Percentiles rank a stretch among this genome's conserved stretches.
phyloP scores from a whole-genome alignment of 2,888 invertebrate genomes.

The Ornithoptera alexandrae region DNA sequence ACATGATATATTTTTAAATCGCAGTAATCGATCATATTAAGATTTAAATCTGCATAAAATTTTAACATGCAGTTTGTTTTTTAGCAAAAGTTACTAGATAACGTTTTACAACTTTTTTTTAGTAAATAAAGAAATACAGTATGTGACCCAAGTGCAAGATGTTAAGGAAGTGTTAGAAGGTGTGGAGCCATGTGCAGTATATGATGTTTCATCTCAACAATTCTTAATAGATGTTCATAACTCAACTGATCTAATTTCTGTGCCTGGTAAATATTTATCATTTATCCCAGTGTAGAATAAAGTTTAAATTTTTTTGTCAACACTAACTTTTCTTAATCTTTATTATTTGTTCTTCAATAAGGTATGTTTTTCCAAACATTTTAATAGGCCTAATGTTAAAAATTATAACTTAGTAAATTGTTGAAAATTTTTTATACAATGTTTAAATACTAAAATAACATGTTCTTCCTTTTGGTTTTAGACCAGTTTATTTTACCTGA shows the following conservation, averaged over 20 bases:
- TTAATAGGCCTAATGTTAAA: too few species aligned
- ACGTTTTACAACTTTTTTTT: conserved; percentile 30
- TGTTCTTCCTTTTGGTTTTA: conserved; percentile 40
- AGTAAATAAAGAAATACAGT: conserved; percentile 65
- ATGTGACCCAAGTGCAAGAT: conserved; percentile 56
- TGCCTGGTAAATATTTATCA: conserved; percentile 46
- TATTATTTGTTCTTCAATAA: too few species aligned
- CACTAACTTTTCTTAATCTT: too few species aligned
- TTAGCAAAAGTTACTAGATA: too few species aligned
- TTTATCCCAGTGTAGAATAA: background rate
- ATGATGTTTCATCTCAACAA: conserved; percentile 59
- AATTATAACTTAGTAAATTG: too few species aligned
- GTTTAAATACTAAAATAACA: background rate
- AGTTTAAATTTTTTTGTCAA: too few species aligned
- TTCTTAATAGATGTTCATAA: conserved; percentile 62
- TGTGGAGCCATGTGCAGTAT: conserved; percentile 51
- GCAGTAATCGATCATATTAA: too few species aligned
- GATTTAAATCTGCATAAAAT: too few species aligned
- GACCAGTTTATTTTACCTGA: conserved; percentile 57
- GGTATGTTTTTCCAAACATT: too few species aligned
- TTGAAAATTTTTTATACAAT: too few species aligned
- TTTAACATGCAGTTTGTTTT: too few species aligned
- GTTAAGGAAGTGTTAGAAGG: conserved; percentile 48
- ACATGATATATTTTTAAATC: too few species aligned
- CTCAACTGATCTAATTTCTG: conserved; percentile 52